A percentile compares a stretch with the other conserved stretches of the same genome.
These are phyloP conservation scores for Zaprionus kolodkinae DNA, from an alignment of 1,140 invertebrate genomes.

Conservation along the genomic window DNA sequence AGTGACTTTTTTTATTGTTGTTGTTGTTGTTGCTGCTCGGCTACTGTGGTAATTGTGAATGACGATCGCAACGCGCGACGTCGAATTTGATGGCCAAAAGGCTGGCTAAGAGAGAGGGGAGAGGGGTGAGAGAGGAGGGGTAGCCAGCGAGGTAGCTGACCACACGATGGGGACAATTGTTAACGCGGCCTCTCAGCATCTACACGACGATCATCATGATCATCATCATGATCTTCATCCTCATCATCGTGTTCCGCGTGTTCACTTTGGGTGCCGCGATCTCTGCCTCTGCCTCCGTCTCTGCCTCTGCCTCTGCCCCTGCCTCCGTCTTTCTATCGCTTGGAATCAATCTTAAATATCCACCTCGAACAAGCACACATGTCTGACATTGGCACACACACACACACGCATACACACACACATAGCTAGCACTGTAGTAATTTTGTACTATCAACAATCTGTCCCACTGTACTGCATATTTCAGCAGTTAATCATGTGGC, in stretches of 20 bases:
- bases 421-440: background rate
- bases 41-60: constrained; percentile 68
- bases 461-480: constrained; percentile 5
- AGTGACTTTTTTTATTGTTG: constrained; percentile 54
- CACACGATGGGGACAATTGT: constrained; percentile 64
- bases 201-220: constrained; percentile 6
- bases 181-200: constrained; percentile 11
- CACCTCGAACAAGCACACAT: constrained; percentile 52
- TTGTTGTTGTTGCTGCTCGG: constrained; percentile 40
- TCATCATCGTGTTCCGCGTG: background rate
- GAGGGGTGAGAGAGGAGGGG: background rate
- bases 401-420: constrained; percentile 1
- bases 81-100: constrained; percentile 42
- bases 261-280: constrained; percentile 43
- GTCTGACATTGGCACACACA: constrained; percentile 52
- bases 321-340: constrained; percentile 40
- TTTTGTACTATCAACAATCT: background rate
- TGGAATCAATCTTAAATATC: constrained; percentile 70
- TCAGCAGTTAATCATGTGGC: background rate
- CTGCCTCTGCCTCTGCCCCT: too few species aligned
- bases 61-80: constrained; percentile 22
- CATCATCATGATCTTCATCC: background rate
- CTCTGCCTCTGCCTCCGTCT: too few species aligned
- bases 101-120: background rate
- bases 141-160: background rate